Evolutionary conservation across 2,797 vertebrate genomes (phyloP).

Genomic region (Synanceia verrucosa): DNA sequence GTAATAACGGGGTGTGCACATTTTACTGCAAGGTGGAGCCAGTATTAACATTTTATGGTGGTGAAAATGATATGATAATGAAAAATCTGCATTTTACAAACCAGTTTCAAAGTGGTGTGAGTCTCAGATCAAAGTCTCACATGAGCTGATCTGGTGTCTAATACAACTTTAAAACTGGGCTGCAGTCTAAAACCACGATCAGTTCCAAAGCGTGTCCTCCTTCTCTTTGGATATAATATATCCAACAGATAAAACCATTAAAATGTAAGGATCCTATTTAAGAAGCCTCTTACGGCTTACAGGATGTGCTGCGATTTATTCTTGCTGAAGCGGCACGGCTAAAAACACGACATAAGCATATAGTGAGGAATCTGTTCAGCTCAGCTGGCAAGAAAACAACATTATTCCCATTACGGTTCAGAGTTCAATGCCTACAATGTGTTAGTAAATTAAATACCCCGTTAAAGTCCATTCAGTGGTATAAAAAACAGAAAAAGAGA

Average conservation of each 20-base stretch:
- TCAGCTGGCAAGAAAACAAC: constrained; percentile 40
- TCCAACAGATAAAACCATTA: background rate
- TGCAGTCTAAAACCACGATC: constrained; percentile 3
- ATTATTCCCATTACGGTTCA: constrained; percentile 56
- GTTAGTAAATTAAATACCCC: constrained; percentile 51
- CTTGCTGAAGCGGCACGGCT: constrained; percentile 49
- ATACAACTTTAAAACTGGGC: background rate
- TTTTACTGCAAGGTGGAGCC: background rate
- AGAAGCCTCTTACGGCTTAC: background rate
- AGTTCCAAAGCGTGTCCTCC: background rate
- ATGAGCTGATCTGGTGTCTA: background rate
- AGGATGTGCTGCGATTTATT: constrained; percentile 26
- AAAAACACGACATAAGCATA: constrained; percentile 56
- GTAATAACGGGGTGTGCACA: constrained; percentile 19
- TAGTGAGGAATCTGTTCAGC: constrained; percentile 19
- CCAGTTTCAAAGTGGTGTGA: constrained; percentile 6
- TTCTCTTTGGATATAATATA: background rate
- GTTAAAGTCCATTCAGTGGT: constrained; percentile 52
- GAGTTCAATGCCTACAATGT: constrained; percentile 55
- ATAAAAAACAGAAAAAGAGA: constrained; percentile 24
- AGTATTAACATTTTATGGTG: constrained; percentile 47
- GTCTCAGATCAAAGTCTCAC: constrained; percentile 4
- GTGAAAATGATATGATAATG: constrained; percentile 31
- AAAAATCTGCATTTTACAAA: constrained; percentile 30
- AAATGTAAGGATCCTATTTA: constrained; percentile 35